Evolutionary conservation across 2,888 invertebrate genomes (phyloP), one percentile per base, ranked within the genome.

Genomic region (Atrina japonica): DNA sequence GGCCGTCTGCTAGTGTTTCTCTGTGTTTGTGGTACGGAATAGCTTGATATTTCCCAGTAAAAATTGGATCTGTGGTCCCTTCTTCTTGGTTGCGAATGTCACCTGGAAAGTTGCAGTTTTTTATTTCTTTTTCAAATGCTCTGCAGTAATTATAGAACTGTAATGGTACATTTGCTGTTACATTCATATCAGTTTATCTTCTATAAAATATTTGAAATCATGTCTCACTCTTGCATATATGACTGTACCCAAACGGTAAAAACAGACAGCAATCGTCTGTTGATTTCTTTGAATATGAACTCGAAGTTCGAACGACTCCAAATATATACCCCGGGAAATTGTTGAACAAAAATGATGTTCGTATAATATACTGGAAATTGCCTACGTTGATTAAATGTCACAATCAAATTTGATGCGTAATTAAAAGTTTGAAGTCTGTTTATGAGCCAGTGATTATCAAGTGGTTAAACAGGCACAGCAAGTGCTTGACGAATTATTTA

Each of bases 81-180:
- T 25, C 56, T 47, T 3, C 56, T 3, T 2, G 53, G 29, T 16
- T 29, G 18, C 23, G 18, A 23, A 18, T 25, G n/a, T 35, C 40
- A 9, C 55, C 45, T n/a, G 49, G n/a, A 29, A 63, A 56, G n/a
- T 66, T 45, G 30, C n/a, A 35, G 7, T 63, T 59, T 21, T 82
- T 77, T 3, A 80, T 56, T 58, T 82, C 80, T 35, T 72, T 76
- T 60, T 82, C 80, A 64, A 82, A 77, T 30, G 73, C 75, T 35
- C 78, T 65, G 53, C 78, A 82, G 55, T 78, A 82, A 35, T 77
- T 80, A 27, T 76, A 70, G 67, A 82, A 78, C 41, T 80, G 63
- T 11, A 67, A 23, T 25, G 71, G 71, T 40, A 72, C 52, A 35
- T 66, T 63, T 52, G 52, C 49, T 21, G 66, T n/a, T 23, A 59